A percentile compares a stretch with the other conserved stretches of the same genome.
Evolutionary conservation across 92 coral and sea anemone species (phyloP).

Genomic region (Paramuricea clavata): DNA sequence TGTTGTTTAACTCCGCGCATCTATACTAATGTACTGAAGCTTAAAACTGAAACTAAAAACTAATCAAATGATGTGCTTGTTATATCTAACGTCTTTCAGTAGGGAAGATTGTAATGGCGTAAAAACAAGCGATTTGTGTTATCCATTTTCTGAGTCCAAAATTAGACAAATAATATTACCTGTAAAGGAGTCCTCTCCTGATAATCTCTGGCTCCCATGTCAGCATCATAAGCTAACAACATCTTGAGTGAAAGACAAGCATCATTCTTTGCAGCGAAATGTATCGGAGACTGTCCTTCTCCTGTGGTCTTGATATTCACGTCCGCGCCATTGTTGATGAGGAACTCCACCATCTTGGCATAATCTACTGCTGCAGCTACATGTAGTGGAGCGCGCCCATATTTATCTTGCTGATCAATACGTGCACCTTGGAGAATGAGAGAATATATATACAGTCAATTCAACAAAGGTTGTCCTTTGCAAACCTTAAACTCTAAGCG

Average conservation of each 20-base stretch:
- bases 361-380: slow-evolving; percentile 97
- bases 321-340: slow-evolving; percentile 92
- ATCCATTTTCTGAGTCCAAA: not conserved
- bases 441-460: too few relatives aligned
- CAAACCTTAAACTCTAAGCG: too few relatives aligned
- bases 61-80: too few relatives aligned
- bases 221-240: slow-evolving; percentile 87
- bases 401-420: slow-evolving; percentile 87
- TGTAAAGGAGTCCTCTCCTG: slow-evolving; percentile 92
- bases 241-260: slow-evolving; percentile 85
- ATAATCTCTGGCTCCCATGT: slow-evolving; percentile 84
- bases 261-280: slow-evolving; percentile 95
- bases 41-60: too few relatives aligned
- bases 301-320: slow-evolving; percentile 84
- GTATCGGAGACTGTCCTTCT: slow-evolving; percentile 90
- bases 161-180: slow-evolving; percentile 65
- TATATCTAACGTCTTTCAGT: too few relatives aligned
- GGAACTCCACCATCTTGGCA: slow-evolving; percentile 93
- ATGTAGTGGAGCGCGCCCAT: slow-evolving; percentile 93
- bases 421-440: slow-evolving; percentile 70
- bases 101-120: too few relatives aligned
- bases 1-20: too few relatives aligned
- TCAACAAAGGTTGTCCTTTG: too few relatives aligned
- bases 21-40: too few relatives aligned
- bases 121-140: too few relatives aligned